Conservation (phyloP, 2,888 invertebrate genomes). For the Tryphoninae sp. region DNA sequence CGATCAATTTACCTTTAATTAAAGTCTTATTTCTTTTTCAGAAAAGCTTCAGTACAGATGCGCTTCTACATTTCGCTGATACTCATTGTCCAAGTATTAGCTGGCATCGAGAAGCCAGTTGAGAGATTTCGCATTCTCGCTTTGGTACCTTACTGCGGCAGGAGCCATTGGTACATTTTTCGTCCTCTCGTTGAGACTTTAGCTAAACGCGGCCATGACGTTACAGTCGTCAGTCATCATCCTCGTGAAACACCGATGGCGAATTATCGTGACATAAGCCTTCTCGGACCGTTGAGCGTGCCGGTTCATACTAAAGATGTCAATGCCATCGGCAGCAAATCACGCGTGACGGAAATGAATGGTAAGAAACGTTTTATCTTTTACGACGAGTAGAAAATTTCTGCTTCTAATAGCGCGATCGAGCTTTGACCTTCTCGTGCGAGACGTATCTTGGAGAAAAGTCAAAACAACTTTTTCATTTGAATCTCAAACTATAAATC, state of each 20-base stretch:
- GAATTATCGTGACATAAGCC: conserved; percentile 85
- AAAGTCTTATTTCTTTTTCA: neutral
- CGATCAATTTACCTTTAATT: neutral
- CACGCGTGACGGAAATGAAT: conserved; percentile 20
- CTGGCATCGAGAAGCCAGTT: neutral
- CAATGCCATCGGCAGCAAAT: conserved; percentile 1
- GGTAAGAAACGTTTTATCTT: neutral
- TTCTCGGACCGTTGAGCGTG: conserved; percentile 75
- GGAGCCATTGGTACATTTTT: conserved; percentile 87
- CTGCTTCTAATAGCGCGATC: too few species aligned
- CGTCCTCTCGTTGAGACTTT: conserved; percentile 84
- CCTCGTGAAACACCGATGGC: conserved; percentile 80
- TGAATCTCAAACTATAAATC: too few species aligned
- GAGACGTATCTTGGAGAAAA: too few species aligned
- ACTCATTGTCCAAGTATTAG: conserved; percentile 1
- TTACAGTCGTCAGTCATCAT: conserved; percentile 87
- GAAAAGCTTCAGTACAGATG: conserved; percentile 21
- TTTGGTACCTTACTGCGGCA: conserved; percentile 86
- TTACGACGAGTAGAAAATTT: too few species aligned
- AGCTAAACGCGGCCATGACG: conserved; percentile 85
- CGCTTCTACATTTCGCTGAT: neutral
- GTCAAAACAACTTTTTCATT: too few species aligned
- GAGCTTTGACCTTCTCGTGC: too few species aligned
- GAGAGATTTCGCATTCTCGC: conserved; percentile 79
- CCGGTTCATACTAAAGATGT: conserved; percentile 68